Percentiles rank a stretch among this genome's conserved stretches.
Conservation (phyloP, 2,113 vertebrate genomes). For the Apodemus speciosus region DNA sequence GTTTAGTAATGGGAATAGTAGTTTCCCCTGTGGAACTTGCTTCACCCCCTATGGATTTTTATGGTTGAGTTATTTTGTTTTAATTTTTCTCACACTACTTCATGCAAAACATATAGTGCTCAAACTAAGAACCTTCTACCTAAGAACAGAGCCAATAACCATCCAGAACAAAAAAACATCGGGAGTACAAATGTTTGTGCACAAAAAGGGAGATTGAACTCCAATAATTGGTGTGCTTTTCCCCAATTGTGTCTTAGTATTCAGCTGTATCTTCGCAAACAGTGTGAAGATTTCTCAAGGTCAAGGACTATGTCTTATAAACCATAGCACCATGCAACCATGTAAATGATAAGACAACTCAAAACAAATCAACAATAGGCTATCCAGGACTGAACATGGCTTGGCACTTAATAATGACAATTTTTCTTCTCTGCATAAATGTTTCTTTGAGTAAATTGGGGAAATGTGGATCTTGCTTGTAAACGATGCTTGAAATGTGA, state of each 20-base stretch:
- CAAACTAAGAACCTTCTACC: slow-evolving; percentile 22
- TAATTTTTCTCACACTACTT: slow-evolving; percentile 22
- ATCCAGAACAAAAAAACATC: slow-evolving; percentile 28
- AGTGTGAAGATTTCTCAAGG: slow-evolving; percentile 11
- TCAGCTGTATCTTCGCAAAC: background rate
- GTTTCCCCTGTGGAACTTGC: background rate
- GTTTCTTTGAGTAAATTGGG: background rate
- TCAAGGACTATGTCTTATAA: background rate
- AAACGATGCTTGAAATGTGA: background rate
- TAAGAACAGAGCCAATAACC: slow-evolving; percentile 1
- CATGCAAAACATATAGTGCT: background rate
- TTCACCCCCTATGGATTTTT: background rate
- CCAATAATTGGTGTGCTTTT: background rate
- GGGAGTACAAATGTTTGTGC: background rate
- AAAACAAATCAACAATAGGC: background rate
- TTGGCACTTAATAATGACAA: background rate
- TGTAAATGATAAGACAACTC: background rate
- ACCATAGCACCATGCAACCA: background rate
- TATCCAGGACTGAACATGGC: background rate
- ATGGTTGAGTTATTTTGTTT: background rate
- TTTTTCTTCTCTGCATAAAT: slow-evolving; percentile 1
- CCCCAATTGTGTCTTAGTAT: background rate
- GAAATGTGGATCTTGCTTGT: background rate
- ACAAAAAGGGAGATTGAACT: background rate
- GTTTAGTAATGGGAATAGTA: background rate